Percentiles rank a stretch among this genome's conserved stretches.
Evolutionary conservation across 2,113 vertebrate species (phyloP).

Genomic region (Copsychus sechellarum): DNA sequence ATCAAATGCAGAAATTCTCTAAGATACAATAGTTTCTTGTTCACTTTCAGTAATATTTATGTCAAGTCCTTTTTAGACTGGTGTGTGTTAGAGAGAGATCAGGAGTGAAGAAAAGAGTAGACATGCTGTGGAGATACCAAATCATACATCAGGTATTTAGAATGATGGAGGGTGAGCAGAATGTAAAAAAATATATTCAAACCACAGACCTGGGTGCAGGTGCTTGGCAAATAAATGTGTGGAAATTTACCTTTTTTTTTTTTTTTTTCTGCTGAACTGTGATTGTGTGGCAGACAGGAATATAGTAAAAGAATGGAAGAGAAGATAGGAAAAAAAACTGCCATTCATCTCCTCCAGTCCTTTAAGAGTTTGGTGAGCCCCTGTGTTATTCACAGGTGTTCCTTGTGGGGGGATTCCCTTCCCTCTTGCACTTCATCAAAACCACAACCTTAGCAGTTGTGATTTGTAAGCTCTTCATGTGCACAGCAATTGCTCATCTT

Average conservation of each 20-base stretch:
- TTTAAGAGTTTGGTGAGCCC: neutral
- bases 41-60: neutral
- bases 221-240: neutral
- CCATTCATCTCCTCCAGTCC: neutral
- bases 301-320: neutral
- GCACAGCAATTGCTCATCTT: neutral
- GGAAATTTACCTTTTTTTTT: neutral
- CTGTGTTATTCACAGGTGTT: neutral
- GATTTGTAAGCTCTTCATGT: neutral
- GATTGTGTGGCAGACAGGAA: neutral
- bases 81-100: neutral
- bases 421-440: neutral
- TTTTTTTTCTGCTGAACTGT: neutral
- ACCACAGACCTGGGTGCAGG: neutral
- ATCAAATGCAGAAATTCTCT: neutral
- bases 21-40: neutral
- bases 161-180: neutral
- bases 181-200: neutral
- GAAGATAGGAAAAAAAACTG: neutral
- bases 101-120: neutral
- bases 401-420: neutral
- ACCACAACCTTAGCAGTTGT: neutral
- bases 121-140: neutral
- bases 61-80: neutral
- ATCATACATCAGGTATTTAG: neutral